phyloP scores from a whole-genome alignment of 2,888 invertebrate species.

The Troides oblongomaculatus region DNA sequence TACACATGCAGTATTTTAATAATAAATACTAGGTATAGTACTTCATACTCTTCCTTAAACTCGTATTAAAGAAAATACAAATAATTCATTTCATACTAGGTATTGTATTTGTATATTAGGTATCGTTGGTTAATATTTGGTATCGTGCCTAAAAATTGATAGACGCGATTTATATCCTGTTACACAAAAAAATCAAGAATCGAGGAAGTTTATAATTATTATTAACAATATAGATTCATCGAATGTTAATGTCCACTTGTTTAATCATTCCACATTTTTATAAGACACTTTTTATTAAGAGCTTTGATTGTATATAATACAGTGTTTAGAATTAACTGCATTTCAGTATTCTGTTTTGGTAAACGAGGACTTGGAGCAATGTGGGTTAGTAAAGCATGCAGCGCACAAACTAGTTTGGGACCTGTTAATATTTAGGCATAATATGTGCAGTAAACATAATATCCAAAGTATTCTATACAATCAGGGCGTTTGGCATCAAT shows the following conservation, averaged over 20 bases:
- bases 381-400: no score
- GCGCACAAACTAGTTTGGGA: constrained; percentile 4
- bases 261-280: constrained; percentile 25
- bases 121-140: no score
- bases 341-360: not conserved
- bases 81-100: no score
- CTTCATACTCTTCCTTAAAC: not conserved
- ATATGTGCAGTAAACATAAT: not conserved
- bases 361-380: not conserved
- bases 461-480: constrained; percentile 10
- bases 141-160: no score
- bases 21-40: no score
- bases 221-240: not conserved
- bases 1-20: no score
- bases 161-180: no score
- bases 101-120: no score
- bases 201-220: no score
- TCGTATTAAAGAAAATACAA: no score
- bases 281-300: constrained; percentile 2
- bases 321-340: not conserved
- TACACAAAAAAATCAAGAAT: no score
- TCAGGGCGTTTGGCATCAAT: not conserved
- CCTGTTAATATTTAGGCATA: not conserved
- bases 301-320: constrained; percentile 26
- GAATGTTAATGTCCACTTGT: constrained; percentile 19